Evolutionary conservation across 2,888 invertebrate genomes (phyloP).

Genomic region (Ceratothoa steindachneri): DNA sequence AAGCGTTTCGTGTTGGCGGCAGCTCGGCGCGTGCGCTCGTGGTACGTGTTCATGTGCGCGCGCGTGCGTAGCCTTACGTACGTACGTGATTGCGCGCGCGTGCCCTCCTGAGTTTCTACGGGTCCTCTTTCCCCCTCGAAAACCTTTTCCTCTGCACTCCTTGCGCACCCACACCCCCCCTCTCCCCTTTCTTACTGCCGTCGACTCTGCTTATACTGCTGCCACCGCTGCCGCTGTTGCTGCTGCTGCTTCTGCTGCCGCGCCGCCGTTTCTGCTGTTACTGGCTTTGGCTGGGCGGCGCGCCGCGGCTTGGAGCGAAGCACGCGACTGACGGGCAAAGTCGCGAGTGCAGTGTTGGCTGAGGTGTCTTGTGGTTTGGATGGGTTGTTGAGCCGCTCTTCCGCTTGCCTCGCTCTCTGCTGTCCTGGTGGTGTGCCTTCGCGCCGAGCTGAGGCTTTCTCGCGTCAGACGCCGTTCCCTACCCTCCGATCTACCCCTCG

Average conservation of each 20-base stretch:
- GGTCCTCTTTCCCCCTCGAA: slow-evolving; percentile 4
- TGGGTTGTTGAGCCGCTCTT: background rate
- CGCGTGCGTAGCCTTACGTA: background rate
- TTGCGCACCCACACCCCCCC: background rate
- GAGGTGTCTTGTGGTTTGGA: slow-evolving; percentile 10
- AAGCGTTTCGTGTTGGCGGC: background rate
- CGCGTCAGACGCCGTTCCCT: background rate
- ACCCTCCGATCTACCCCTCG: background rate
- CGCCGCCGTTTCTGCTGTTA: background rate
- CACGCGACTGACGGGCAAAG: background rate
- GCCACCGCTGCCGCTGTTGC: background rate
- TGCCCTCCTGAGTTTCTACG: slow-evolving; percentile 8
- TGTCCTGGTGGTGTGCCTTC: no score
- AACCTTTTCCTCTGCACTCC: background rate
- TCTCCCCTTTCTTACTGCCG: background rate
- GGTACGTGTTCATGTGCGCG: slow-evolving; percentile 3
- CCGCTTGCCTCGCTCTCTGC: slow-evolving; percentile 4
- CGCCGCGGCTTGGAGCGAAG: slow-evolving; percentile 9
- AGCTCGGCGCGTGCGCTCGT: slow-evolving; percentile 10
- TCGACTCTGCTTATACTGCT: background rate
- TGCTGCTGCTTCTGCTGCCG: slow-evolving; percentile 14
- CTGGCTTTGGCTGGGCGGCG: slow-evolving; percentile 20
- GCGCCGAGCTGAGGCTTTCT: no score
- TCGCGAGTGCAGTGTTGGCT: slow-evolving; percentile 6
- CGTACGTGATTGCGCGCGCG: slow-evolving; percentile 9